A percentile compares a stretch with the other conserved stretches of the same genome.
Evolutionary conservation across 2,797 vertebrate genomes (phyloP).

Genomic region (Echeneis naucrates): DNA sequence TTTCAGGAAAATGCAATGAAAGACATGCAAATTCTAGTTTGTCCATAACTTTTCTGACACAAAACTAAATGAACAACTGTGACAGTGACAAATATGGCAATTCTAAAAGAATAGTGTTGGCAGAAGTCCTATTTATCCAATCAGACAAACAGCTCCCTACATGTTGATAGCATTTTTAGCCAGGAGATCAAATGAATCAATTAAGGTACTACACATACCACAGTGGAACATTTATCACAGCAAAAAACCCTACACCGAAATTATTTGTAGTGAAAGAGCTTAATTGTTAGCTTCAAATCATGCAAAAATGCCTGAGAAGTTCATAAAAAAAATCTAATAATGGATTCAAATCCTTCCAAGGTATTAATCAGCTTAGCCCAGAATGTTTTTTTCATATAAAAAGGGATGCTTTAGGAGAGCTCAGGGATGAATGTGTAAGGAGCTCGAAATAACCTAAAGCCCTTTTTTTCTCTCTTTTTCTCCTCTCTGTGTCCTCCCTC

Average conservation of each 20-base stretch:
- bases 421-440: constrained; percentile 82
- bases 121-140: constrained; percentile 17
- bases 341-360: constrained; percentile 45
- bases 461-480: constrained; percentile 71
- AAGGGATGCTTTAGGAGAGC: constrained; percentile 70
- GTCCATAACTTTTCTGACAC: background rate
- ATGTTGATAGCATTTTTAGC: constrained; percentile 24
- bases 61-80: background rate
- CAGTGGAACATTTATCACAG: background rate
- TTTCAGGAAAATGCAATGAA: background rate
- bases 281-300: constrained; percentile 24
- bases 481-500: constrained; percentile 73
- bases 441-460: constrained; percentile 83
- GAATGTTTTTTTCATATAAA: constrained; percentile 67
- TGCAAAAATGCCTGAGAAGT: constrained; percentile 9
- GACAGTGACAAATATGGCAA: background rate
- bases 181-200: constrained; percentile 17
- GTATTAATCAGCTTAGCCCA: constrained; percentile 57
- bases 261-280: background rate
- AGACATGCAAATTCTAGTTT: background rate
- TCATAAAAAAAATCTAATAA: constrained; percentile 31
- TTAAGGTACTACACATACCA: constrained; percentile 8
- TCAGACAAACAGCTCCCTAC: background rate
- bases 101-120: constrained; percentile 1
- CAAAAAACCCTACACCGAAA: background rate